Base-by-base conservation (phyloP, 30 jellyfish, hydroid and myxozoan genomes). In the Chrysaora quinquecirrha region DNA sequence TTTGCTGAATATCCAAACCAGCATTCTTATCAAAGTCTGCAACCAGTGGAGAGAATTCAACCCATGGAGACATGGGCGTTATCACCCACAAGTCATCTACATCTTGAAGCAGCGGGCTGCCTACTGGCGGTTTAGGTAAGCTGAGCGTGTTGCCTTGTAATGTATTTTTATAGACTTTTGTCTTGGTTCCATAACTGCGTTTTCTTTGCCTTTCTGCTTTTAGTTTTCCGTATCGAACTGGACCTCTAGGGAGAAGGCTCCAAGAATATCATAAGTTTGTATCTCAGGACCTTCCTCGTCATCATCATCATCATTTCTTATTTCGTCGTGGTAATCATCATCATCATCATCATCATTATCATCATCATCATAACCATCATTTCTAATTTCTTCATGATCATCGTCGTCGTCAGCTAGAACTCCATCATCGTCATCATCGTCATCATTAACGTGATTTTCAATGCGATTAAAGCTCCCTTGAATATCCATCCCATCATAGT, bases 21-120 rank as follows among this genome's bases (percentile, higher is more conserved):
- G 9, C 9, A 38, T 38, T 52, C 19, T 20, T 25, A 52, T 52
- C 19, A 4, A 25, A 4, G 29, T 52, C 19, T 2, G 68, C 61
- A 64, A 48, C 29, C 34, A 52, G 35, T 19, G 81, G 84, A 48
- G 76, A 66, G 2, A 23, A 1, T 0, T 79, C 75, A n/a, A 38
- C 66, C 82, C 82, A 79, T 1, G 89, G 80, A 21, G 74, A 72
- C 32, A 82, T 10, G 20, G 92, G 92, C 19, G 92, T 82, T 12
- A 82, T 85, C 18, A 82, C n/a, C 92, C 92, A 82, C 1, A 69
- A 32, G 63, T 82, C 92, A 16, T 82, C 86, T 31, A 70, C 43
- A 24, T 82, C 92, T 43, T 64, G 75, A 6, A 50, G 24, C 7
- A 11, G 10, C 2, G 72, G 82, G 3, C 49, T 20, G 3, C 28